Conservation (phyloP, 2,797 vertebrate genomes). For the Coreius guichenoti region DNA sequence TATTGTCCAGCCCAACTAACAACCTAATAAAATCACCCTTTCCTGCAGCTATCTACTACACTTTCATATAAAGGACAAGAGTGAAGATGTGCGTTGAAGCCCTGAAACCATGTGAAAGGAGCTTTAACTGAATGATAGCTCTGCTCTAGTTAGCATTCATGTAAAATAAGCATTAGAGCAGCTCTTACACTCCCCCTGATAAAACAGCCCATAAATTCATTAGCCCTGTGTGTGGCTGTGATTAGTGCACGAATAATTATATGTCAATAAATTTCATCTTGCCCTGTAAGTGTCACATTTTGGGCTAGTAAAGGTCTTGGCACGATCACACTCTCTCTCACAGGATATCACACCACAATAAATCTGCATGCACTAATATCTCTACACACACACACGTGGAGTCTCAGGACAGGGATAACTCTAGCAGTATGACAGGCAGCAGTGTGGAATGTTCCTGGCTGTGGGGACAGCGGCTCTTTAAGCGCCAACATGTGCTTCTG, state of each 20-base stretch:
- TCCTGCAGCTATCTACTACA: not conserved
- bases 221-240: slow-evolving; percentile 44
- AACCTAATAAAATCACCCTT: not conserved
- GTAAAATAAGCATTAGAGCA: slow-evolving; percentile 46
- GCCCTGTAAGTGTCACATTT: slow-evolving; percentile 30
- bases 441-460: slow-evolving; percentile 70
- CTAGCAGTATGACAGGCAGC: slow-evolving; percentile 74
- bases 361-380: slow-evolving; percentile 43
- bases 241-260: slow-evolving; percentile 43
- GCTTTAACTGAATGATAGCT: slow-evolving; percentile 32
- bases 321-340: slow-evolving; percentile 28
- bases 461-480: slow-evolving; percentile 67
- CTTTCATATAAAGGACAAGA: not conserved
- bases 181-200: slow-evolving; percentile 43
- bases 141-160: slow-evolving; percentile 23
- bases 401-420: slow-evolving; percentile 78
- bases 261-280: slow-evolving; percentile 44
- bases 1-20: not conserved
- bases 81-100: not conserved
- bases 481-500: slow-evolving; percentile 76
- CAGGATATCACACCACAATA: slow-evolving; percentile 41
- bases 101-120: not conserved
- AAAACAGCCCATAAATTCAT: slow-evolving; percentile 54
- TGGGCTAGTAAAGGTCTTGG: slow-evolving; percentile 46
- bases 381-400: slow-evolving; percentile 50